phyloP scores from a whole-genome alignment of 2,797 vertebrate genomes.

The Sebastes vulpes region DNA sequence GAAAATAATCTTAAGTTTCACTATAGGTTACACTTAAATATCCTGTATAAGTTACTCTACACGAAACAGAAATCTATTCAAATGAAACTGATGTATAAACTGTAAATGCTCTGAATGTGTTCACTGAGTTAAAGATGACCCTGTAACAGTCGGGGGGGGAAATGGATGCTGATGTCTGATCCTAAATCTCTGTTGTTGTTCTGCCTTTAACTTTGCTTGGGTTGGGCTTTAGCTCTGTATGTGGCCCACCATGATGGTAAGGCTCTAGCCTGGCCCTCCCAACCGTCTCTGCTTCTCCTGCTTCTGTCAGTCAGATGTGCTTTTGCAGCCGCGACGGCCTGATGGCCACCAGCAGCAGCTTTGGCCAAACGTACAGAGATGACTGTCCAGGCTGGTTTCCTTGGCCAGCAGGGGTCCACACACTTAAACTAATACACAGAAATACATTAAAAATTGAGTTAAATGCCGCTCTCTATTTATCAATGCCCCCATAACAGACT shows the following conservation, averaged over 20 bases:
- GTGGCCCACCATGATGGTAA: conserved; percentile 89
- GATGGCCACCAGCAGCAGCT: conserved; percentile 36
- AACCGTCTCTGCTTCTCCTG: conserved; percentile 64
- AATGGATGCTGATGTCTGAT: conserved; percentile 45
- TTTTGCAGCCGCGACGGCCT: conserved; percentile 51
- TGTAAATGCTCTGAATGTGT: conserved; percentile 37
- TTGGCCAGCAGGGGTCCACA: conserved; percentile 64
- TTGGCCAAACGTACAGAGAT: conserved; percentile 9
- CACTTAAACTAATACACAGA: not conserved
- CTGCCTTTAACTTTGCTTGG: conserved; percentile 71
- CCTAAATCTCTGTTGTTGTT: conserved; percentile 69
- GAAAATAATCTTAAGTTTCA: not conserved
- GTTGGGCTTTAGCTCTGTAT: conserved; percentile 85
- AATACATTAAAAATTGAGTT: not conserved
- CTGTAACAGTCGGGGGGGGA: not conserved
- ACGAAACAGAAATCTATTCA: not conserved
- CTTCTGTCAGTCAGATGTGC: conserved; percentile 76
- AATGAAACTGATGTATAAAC: not conserved
- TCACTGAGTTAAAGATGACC: not conserved
- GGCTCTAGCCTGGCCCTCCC: conserved; percentile 62
- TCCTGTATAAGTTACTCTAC: not conserved
- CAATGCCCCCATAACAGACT: not conserved
- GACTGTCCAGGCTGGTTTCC: conserved; percentile 30
- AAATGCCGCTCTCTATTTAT: not conserved
- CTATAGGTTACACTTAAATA: not conserved